Conservation (phyloP, 2,888 invertebrate species). For the Cosmopolites sordidus region DNA sequence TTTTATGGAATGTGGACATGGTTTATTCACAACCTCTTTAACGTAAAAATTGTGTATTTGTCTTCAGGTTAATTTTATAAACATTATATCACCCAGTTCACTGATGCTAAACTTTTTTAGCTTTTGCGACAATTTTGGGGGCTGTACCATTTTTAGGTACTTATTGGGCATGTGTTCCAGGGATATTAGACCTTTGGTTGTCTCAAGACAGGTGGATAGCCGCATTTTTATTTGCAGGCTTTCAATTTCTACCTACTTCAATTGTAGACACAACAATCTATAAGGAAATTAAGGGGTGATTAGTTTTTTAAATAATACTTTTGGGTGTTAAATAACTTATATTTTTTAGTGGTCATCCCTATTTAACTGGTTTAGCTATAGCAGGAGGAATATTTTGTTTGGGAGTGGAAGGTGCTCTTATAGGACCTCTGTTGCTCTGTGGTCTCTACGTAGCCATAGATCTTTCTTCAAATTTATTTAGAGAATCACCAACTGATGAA, state of each 20-base stretch:
- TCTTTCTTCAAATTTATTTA: constrained; percentile 67
- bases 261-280: constrained; percentile 95
- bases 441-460: constrained; percentile 90
- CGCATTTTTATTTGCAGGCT: constrained; percentile 75
- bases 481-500: constrained; percentile 64
- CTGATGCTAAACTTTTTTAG: too few species aligned
- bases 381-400: constrained; percentile 97
- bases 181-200: constrained; percentile 91
- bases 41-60: constrained; percentile 90
- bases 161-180: constrained; percentile 93
- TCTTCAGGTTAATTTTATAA: constrained; percentile 87
- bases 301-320: not conserved
- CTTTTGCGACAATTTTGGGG: constrained; percentile 86
- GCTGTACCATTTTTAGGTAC: constrained; percentile 95
- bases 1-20: constrained; percentile 99
- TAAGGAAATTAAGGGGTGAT: constrained; percentile 91
- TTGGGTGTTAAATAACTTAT: not conserved
- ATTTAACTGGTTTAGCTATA: constrained; percentile 93
- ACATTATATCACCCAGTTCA: too few species aligned
- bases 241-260: constrained; percentile 85
- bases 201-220: constrained; percentile 79
- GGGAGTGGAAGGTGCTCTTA: constrained; percentile 94
- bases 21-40: constrained; percentile 93
- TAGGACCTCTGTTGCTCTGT: constrained; percentile 92
- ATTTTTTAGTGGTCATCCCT: constrained; percentile 75